Evolutionary conservation across 2,797 vertebrate species (phyloP).

Genomic region (Rhinichthys osculus): DNA sequence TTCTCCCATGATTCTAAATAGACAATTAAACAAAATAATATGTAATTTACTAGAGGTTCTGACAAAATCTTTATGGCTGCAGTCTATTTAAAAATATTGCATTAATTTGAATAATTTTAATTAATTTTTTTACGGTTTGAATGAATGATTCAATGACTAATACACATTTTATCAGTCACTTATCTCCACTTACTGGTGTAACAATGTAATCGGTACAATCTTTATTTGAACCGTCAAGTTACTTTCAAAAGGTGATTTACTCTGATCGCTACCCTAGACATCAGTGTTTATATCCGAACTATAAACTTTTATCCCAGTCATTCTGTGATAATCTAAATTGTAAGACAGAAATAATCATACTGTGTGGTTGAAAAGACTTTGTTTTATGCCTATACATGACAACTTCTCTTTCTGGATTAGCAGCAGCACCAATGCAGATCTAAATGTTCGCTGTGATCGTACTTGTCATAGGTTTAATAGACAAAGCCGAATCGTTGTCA

Average conservation of each 20-base stretch:
- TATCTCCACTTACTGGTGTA: neutral
- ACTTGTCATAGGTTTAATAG: neutral
- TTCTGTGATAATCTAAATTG: neutral
- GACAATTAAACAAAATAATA: neutral
- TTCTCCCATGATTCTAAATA: neutral
- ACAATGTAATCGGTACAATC: neutral
- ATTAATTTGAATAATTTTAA: neutral
- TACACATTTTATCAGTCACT: neutral
- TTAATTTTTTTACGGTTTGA: neutral
- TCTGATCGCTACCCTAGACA: too few species aligned
- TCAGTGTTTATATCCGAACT: too few species aligned
- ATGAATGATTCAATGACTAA: neutral
- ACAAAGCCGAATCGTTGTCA: neutral
- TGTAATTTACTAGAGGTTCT: neutral
- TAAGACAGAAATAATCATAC: neutral
- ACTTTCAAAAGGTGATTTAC: too few species aligned
- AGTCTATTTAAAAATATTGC: neutral
- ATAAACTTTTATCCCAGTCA: too few species aligned
- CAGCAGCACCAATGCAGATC: neutral
- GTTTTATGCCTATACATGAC: neutral
- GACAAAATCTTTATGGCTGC: neutral
- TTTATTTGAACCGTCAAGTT: too few species aligned
- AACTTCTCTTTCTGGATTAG: neutral
- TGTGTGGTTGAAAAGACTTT: neutral
- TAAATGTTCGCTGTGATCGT: neutral